Evolutionary conservation across 1,140 invertebrate species (phyloP), one percentile per base, ranked within the genome.

Genomic region (Apis laboriosa): DNA sequence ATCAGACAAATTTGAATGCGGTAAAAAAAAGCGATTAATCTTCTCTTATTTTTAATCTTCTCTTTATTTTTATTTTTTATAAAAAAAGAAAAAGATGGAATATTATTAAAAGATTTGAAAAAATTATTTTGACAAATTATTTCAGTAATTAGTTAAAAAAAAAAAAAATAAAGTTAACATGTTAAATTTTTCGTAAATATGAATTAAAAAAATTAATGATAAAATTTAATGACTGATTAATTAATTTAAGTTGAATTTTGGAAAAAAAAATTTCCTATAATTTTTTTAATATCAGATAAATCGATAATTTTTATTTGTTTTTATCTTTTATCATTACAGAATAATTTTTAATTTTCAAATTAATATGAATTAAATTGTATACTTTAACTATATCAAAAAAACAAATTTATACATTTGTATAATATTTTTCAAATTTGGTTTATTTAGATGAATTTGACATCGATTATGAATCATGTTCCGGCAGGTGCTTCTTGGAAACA

Each of bases 401-500:
- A 13, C 12, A 15, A 55, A 55, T 55, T 15, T 55, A 13, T 13
- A 55, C 15, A 9, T 55, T n/a, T 28, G 12, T 28, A 4, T 63
- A 7, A 63, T 28, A 34, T 21, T 68, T 19, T 63, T 28, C 58
- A 55, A 73, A 58, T 2, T 53, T 86, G 74, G 9, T 2, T 66
- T 19, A 66, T 63, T 75, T 53, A 95, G 94, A 96, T 96, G 0
- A 95, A 96, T 90, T 86, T 97, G 1, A 95, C 97, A 0, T 96
- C 97, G 0, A 96, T 98, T 79, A 93, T 97, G 58, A 95, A 96
- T 0, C 97, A 98, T 89, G 94, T 95, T 24, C 98, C 98, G 1
- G 96, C 97, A 11, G 97, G 97, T 21, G 96, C 97, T 2, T 97
- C 97, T 0, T 95, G 95, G 67, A 96, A 96, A 88, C 97, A 98